Evolutionary conservation across 2,888 invertebrate genomes (phyloP).

Genomic region (Artemia sinica): DNA sequence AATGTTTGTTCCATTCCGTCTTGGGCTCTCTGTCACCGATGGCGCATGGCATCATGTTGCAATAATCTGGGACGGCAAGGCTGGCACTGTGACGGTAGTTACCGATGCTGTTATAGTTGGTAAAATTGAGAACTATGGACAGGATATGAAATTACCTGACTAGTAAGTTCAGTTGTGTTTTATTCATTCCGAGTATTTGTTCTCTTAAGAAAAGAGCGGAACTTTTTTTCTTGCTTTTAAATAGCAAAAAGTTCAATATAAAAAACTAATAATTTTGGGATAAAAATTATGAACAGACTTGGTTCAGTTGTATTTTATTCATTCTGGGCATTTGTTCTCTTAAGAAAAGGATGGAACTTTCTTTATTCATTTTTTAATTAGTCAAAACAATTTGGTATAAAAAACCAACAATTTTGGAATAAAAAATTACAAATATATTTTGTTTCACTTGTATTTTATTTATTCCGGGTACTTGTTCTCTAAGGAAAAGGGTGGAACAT

Average conservation of each 20-base stretch:
- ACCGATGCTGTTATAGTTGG: constrained; percentile 92
- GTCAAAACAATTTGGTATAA: no score
- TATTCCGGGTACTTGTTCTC: no score
- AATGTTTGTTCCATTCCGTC: constrained; percentile 71
- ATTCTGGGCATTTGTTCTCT: no score
- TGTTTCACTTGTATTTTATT: no score
- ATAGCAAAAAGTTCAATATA: no score
- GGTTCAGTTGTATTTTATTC: neutral
- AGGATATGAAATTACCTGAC: constrained; percentile 58
- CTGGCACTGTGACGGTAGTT: constrained; percentile 68
- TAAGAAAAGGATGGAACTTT: no score
- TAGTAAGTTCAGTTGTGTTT: constrained; percentile 42
- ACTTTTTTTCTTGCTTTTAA: no score
- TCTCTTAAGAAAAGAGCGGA: constrained; percentile 20
- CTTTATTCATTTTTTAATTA: no score
- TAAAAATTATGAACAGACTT: neutral
- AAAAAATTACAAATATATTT: no score
- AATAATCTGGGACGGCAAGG: constrained; percentile 77
- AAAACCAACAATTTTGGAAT: no score
- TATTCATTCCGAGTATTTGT: constrained; percentile 15
- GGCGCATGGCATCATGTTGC: constrained; percentile 94
- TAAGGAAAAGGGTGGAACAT: no score
- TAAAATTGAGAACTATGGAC: constrained; percentile 70
- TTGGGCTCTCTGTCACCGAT: constrained; percentile 82
- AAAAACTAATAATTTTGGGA: constrained; percentile 1